Evolutionary conservation across 2,888 invertebrate genomes (phyloP), one percentile per base, ranked within the genome.

Genomic region (Stenodema calcarata): DNA sequence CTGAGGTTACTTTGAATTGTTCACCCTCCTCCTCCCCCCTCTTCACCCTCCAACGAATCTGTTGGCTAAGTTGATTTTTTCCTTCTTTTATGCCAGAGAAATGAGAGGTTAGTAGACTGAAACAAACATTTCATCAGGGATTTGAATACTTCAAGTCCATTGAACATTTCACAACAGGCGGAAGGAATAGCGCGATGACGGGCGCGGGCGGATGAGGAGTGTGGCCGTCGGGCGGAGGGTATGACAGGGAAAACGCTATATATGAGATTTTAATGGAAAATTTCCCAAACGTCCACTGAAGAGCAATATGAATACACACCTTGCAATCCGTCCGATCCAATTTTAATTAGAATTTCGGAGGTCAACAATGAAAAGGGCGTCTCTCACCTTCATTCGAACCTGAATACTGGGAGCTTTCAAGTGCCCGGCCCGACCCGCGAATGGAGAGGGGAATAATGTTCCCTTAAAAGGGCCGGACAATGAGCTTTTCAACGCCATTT

Each of bases 221-320:
- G 30, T 41, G n/a, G n/a, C 35, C 35, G 27, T 75, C 41, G 75
- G 30, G 4, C 18, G 3, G 44, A 44, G 18, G 78, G 42, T 41
- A 27, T 44, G 18, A n/a, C 50, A 80, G 80, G 80, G 28, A 16
- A 50, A 80, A 73, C 23, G 80, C 80, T 80, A 80, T 80, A 80
- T 50, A 80, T 80, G 80, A 80, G 80, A 80, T 80, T 80, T 80
- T 80, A 80, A 80, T 80, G 80, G 80, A 80, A 80, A 62, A 62
- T 62, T 62, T 23, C 62, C 30, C 80, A 23, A 50, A 50, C 50
- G 28, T 44, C 54, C 50, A 50, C 54, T 80, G 80, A 73, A 73
- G 73, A 73, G 47, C 47, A 78, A 47, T 47, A 47, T 47, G 78
- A 78, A 78, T 78, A 44, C 80, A 50, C 54, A 30, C 80, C 80